These are phyloP conservation scores for Drosophila paulistorum DNA, from an alignment of 1,140 invertebrate species.

Conservation along the genomic window DNA sequence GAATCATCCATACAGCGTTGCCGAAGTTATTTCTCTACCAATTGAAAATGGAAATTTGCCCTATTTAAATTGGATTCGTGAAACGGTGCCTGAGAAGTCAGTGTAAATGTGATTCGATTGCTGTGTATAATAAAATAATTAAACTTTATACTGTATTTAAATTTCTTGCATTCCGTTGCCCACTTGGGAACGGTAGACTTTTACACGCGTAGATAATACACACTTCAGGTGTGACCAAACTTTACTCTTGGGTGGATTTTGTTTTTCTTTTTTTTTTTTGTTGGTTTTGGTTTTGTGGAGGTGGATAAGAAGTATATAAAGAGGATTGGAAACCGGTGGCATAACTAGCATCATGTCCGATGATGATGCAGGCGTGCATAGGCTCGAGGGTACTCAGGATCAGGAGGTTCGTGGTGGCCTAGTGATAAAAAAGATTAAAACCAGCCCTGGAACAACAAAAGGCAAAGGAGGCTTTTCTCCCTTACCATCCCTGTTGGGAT, in stretches of 20 bases:
- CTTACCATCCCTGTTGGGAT: conserved; percentile 90
- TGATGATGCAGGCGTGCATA: conserved; percentile 86
- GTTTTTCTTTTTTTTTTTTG: not conserved
- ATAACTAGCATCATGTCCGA: conserved; percentile 55
- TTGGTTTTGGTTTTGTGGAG: not conserved
- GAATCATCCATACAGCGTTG: conserved; percentile 94
- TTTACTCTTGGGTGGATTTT: not conserved
- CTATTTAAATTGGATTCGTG: conserved; percentile 89
- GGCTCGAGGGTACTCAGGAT: conserved; percentile 89
- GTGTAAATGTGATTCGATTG: conserved; percentile 14
- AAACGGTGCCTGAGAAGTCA: conserved; percentile 84
- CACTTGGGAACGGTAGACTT: not conserved
- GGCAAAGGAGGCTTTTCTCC: conserved; percentile 90
- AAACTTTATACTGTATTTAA: not conserved
- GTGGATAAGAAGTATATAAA: conserved; percentile 22
- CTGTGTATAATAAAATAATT: conserved; percentile 1
- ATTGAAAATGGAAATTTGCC: conserved; percentile 90
- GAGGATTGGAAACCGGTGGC: not conserved
- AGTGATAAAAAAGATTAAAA: conserved; percentile 91
- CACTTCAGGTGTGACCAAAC: not conserved
- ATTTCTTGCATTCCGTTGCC: not conserved
- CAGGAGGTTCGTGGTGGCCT: conserved; percentile 89
- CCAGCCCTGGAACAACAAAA: conserved; percentile 79
- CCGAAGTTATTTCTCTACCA: conserved; percentile 93
- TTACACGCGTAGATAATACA: not conserved